Evolutionary conservation across 2,797 vertebrate species (phyloP).

Genomic region (Coreius guichenoti): DNA sequence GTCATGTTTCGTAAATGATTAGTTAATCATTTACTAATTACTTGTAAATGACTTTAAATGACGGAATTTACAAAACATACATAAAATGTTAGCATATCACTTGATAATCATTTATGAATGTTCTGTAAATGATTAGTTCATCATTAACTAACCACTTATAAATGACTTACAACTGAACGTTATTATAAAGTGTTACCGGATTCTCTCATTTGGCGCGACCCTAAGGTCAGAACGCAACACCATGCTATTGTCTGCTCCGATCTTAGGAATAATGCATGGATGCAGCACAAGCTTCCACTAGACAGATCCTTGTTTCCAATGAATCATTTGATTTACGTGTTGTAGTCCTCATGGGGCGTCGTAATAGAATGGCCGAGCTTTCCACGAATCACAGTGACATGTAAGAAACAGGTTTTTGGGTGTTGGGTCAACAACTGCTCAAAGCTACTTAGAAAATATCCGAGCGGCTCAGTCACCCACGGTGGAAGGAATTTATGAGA

Average conservation of each 20-base stretch:
- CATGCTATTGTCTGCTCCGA: neutral
- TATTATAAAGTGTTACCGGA: no score
- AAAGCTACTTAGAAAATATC: constrained; percentile 16
- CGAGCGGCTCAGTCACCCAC: constrained; percentile 11
- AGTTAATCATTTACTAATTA: no score
- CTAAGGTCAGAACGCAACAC: constrained; percentile 8
- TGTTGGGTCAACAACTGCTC: constrained; percentile 30
- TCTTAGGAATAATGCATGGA: neutral
- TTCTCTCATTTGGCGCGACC: no score
- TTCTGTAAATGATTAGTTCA: no score
- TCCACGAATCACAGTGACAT: constrained; percentile 27
- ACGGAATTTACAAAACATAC: no score
- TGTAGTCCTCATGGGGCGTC: neutral
- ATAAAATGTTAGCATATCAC: no score
- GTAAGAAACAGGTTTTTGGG: constrained; percentile 45
- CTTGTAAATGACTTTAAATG: no score
- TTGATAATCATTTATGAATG: no score
- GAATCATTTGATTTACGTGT: constrained; percentile 33
- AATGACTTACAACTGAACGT: no score
- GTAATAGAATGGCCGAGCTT: constrained; percentile 2
- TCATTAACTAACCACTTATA: no score
- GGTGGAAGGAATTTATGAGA: constrained; percentile 45
- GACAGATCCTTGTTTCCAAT: constrained; percentile 8
- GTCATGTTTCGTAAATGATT: no score
- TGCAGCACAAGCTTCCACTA: neutral